Conservation (phyloP, 2,888 invertebrate genomes). For the Nephrotoma flavescens region DNA sequence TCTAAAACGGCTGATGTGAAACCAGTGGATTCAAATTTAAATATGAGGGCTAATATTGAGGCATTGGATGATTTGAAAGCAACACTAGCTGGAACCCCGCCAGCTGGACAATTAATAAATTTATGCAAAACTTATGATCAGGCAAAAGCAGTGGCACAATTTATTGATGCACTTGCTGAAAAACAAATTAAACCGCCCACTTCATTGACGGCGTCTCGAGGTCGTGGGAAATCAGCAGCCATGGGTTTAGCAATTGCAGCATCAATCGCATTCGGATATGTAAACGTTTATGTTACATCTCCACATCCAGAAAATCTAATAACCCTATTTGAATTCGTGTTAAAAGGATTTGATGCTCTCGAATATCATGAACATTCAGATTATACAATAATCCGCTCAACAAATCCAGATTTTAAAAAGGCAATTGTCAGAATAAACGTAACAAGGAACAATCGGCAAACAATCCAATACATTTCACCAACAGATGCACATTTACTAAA, state of each 20-base stretch:
- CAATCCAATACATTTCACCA: slow-evolving; percentile 94
- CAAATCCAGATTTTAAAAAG: slow-evolving; percentile 92
- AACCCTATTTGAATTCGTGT: slow-evolving; percentile 91
- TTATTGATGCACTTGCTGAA: slow-evolving; percentile 90
- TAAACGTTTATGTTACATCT: slow-evolving; percentile 91
- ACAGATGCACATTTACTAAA: slow-evolving; percentile 75
- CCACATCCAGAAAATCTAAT: slow-evolving; percentile 97
- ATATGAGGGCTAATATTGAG: slow-evolving; percentile 28
- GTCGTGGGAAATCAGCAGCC: slow-evolving; percentile 96
- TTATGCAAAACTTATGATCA: slow-evolving; percentile 89
- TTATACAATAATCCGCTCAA: slow-evolving; percentile 86
- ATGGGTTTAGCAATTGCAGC: slow-evolving; percentile 84
- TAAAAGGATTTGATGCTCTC: slow-evolving; percentile 88
- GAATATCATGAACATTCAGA: slow-evolving; percentile 93
- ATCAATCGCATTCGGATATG: slow-evolving; percentile 63
- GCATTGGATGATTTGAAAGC: slow-evolving; percentile 64
- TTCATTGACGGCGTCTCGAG: slow-evolving; percentile 89
- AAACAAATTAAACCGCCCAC: slow-evolving; percentile 75
- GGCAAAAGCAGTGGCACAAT: slow-evolving; percentile 80
- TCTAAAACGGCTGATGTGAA: slow-evolving; percentile 73
- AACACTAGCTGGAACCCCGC: slow-evolving; percentile 78
- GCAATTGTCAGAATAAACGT: slow-evolving; percentile 89
- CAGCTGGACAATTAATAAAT: slow-evolving; percentile 75
- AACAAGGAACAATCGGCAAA: slow-evolving; percentile 79
- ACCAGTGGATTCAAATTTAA: slow-evolving; percentile 38